Percentiles rank a stretch among this genome's conserved stretches.
Evolutionary conservation across 2,113 vertebrate species (phyloP).

Genomic region (Albula glossodonta): DNA sequence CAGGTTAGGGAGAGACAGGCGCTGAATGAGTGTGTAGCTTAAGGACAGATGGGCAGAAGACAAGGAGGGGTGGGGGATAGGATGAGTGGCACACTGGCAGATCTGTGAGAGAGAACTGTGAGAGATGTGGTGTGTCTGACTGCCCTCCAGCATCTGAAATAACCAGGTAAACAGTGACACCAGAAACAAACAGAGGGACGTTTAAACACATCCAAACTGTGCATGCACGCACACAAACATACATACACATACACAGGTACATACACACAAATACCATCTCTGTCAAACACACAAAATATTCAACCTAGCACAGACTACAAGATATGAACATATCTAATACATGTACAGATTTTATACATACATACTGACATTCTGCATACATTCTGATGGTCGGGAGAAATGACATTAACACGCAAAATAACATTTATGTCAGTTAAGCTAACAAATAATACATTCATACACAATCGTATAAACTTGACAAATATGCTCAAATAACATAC

Average conservation of each 20-base stretch:
- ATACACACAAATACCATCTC: no score
- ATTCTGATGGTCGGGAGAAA: no score
- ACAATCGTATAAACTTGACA: no score
- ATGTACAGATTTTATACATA: no score
- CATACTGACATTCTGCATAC: no score
- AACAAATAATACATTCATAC: no score
- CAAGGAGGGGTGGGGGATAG: not conserved
- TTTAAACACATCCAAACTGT: no score
- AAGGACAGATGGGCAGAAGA: constrained; percentile 56
- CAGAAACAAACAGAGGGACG: no score
- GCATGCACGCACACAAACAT: no score
- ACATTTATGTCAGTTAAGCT: not conserved
- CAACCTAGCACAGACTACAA: not conserved
- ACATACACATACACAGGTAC: no score
- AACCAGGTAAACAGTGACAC: constrained; percentile 45
- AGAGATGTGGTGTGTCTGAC: not conserved
- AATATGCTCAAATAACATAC: no score
- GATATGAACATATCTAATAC: not conserved
- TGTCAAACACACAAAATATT: no score
- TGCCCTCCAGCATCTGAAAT: constrained; percentile 13
- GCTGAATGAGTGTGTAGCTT: constrained; percentile 42
- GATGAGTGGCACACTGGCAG: not conserved
- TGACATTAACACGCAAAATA: not conserved
- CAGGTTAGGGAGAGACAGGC: constrained; percentile 59
- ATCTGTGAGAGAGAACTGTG: not conserved